Percentiles rank a stretch among this genome's conserved stretches.
Conservation (phyloP, 2,888 invertebrate species). For the Drosophila flavopinicola region DNA sequence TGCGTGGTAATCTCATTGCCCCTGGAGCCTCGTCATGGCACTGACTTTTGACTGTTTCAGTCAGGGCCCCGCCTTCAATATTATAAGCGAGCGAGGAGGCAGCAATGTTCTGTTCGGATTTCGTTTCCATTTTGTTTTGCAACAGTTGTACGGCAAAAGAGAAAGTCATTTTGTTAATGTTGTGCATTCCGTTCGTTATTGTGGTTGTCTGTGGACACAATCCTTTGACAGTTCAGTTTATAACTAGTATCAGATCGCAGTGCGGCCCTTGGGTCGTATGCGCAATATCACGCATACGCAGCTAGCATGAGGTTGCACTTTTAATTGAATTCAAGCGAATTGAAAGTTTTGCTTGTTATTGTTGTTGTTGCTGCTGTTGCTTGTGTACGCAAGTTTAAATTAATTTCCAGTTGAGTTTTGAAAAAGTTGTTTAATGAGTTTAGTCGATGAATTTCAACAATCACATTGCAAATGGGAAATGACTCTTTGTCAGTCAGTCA, state of each 20-base stretch:
- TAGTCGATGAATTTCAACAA: slow-evolving; percentile 56
- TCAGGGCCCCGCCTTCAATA: slow-evolving; percentile 24
- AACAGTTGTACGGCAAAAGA: slow-evolving; percentile 41
- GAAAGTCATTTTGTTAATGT: slow-evolving; percentile 69
- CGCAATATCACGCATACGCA: slow-evolving; percentile 71
- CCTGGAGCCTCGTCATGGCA: slow-evolving; percentile 43
- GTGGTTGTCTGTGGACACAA: slow-evolving; percentile 38
- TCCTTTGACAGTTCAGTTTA: slow-evolving; percentile 48
- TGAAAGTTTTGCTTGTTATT: slow-evolving; percentile 55
- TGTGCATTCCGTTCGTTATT: slow-evolving; percentile 42
- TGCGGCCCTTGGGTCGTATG: slow-evolving; percentile 59
- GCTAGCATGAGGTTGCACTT: slow-evolving; percentile 61
- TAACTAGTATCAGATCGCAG: slow-evolving; percentile 40
- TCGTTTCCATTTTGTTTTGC: slow-evolving; percentile 16
- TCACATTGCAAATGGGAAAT: slow-evolving; percentile 12
- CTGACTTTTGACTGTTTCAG: slow-evolving; percentile 18
- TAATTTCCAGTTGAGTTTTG: slow-evolving; percentile 67
- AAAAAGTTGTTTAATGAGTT: slow-evolving; percentile 62
- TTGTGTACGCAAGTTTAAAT: slow-evolving; percentile 57
- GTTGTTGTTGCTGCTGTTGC: slow-evolving; percentile 13
- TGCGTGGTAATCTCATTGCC: slow-evolving; percentile 48
- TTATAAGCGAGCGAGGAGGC: slow-evolving; percentile 24
- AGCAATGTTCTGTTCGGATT: slow-evolving; percentile 31
- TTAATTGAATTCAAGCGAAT: slow-evolving; percentile 72
- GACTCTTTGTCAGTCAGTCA: neutral